Evolutionary conservation across 2,797 vertebrate species (phyloP).

Genomic region (Hephaestus fuliginosus): DNA sequence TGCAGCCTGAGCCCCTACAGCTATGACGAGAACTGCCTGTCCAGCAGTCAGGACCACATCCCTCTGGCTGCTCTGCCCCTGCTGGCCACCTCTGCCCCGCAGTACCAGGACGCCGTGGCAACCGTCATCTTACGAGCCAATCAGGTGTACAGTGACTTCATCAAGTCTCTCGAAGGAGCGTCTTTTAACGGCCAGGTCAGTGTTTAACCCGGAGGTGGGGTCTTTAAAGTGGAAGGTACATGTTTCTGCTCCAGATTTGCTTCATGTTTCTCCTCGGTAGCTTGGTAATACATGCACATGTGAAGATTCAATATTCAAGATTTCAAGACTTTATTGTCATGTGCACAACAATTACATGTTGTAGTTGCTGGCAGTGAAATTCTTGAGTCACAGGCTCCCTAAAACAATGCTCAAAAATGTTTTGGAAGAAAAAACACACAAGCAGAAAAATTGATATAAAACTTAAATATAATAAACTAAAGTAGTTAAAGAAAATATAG

Average conservation of each 20-base stretch:
- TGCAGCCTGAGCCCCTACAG: constrained; percentile 96
- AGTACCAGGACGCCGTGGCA: constrained; percentile 96
- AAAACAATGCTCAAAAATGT: no score
- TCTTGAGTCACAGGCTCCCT: no score
- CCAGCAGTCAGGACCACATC: constrained; percentile 98
- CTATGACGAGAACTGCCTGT: constrained; percentile 95
- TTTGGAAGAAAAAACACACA: no score
- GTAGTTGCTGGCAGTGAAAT: no score
- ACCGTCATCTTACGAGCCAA: constrained; percentile 94
- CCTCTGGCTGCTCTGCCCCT: constrained; percentile 96
- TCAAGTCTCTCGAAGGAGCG: constrained; percentile 91
- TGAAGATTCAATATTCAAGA: no score
- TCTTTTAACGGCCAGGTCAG: constrained; percentile 95
- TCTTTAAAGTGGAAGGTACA: no score
- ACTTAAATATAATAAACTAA: no score
- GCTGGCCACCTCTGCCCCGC: constrained; percentile 94
- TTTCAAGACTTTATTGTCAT: no score
- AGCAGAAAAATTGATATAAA: no score
- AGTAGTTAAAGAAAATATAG: no score
- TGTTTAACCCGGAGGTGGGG: neutral
- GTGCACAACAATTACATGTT: no score
- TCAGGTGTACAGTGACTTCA: constrained; percentile 94
- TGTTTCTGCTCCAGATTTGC: neutral
- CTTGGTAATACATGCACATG: neutral
- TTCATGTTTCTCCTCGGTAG: fast-evolving